Conservation (phyloP, 2,113 vertebrate species). For the Clarias batrachus region DNA sequence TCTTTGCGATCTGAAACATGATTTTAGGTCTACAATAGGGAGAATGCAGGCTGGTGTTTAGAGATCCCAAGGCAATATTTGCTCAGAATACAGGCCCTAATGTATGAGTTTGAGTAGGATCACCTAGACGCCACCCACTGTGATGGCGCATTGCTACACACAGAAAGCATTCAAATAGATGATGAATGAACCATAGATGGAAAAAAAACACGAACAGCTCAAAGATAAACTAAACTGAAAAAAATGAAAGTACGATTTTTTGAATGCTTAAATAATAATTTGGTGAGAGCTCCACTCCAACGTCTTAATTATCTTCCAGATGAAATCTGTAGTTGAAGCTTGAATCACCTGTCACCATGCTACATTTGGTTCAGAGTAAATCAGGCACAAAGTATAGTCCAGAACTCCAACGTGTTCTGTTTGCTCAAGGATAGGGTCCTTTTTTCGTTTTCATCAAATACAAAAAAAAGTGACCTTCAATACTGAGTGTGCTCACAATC, state of each 20-base stretch:
- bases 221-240: background rate
- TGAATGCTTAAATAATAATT: background rate
- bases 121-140: constrained; percentile 50
- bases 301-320: background rate
- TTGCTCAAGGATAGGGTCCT: constrained; percentile 25
- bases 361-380: constrained; percentile 14
- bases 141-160: constrained; percentile 45
- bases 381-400: constrained; percentile 27
- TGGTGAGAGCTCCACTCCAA: background rate
- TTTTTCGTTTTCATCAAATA: constrained; percentile 63
- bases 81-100: constrained; percentile 51
- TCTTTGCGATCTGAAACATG: constrained; percentile 36
- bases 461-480: constrained; percentile 74
- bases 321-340: background rate
- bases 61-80: constrained; percentile 52
- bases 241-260: background rate
- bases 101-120: constrained; percentile 51
- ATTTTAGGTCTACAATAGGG: constrained; percentile 36
- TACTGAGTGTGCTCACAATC: constrained; percentile 51
- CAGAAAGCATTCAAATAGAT: constrained; percentile 17
- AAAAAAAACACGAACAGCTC: too few species aligned
- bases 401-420: constrained; percentile 42
- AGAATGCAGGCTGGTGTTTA: constrained; percentile 53
- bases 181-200: constrained; percentile 1
- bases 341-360: constrained; percentile 15